Base-by-base conservation (phyloP, 2,797 vertebrate species). In the Acrocephalus scirpaceus region DNA sequence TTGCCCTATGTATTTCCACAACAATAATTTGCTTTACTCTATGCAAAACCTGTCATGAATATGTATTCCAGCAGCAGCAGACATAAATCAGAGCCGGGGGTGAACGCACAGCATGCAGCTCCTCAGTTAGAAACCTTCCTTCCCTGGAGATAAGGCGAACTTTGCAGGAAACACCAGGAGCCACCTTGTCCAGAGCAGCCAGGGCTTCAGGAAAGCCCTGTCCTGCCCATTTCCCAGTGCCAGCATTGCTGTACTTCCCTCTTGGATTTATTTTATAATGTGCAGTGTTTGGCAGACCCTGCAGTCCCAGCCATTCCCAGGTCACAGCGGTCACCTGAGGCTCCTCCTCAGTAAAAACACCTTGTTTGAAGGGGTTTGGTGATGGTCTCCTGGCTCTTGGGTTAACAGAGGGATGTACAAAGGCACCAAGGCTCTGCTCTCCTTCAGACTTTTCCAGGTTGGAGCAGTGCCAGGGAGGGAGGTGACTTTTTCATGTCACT, bases 1-100 rank as follows among this genome's bases (percentile, higher is more conserved):
- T 78, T 48, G 56, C 74, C 79, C 90, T 94, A 15, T 61, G 30
- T 87, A 86, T 95, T 95, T 94, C 89, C 90, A 95, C 86, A 95
- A 94, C 86, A 95, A 79, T 90, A 84, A 94, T 94, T 95, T 95
- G 70, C 83, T 86, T 72, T 82, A 25, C 81, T 93, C 61, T 50
- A 86, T 93, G 90, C 88, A 92, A 88, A 95, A 44, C 15, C 38
- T 22, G 45, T 30, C 83, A 93, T 92, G 86, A 95, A 94, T 95
- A 91, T 92, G 85, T 72, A 97, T 97, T 81, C 86, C 70, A 75
- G 62, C 34, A 88, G 72, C 90, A 90, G 90, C 88, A 50, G 42
- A 27, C 94, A 90, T 90, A 95, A 93, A 96, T 93, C 94, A 96
- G 88, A 81, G 73, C 75, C 65, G 8, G 1, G 82, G 85, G 34